These are phyloP conservation scores for Drosophila villosipedis DNA, from an alignment of 2,888 invertebrate species.

Conservation along the genomic window DNA sequence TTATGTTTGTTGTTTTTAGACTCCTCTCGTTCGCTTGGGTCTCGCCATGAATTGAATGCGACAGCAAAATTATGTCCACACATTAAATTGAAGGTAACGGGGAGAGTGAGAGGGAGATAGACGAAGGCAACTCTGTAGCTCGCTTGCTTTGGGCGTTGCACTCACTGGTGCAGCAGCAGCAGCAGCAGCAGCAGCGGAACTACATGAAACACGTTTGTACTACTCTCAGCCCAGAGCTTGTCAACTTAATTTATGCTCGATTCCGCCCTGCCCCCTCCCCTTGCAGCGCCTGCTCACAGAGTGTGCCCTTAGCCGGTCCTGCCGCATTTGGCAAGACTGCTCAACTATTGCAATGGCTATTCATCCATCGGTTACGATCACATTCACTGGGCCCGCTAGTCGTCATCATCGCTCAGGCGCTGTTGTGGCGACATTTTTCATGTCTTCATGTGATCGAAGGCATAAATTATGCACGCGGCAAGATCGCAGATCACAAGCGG, in stretches of 20 bases:
- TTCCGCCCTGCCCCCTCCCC: slow-evolving; percentile 41
- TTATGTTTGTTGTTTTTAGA: slow-evolving; percentile 62
- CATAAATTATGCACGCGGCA: slow-evolving; percentile 74
- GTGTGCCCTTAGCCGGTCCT: slow-evolving; percentile 23
- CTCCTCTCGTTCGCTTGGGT: slow-evolving; percentile 22
- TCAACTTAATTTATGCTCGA: slow-evolving; percentile 81
- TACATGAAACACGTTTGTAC: slow-evolving; percentile 52
- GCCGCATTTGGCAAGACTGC: slow-evolving; percentile 73
- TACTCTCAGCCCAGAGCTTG: slow-evolving; percentile 55
- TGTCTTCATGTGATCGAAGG: slow-evolving; percentile 81
- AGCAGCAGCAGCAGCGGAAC: slow-evolving; percentile 41
- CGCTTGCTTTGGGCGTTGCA: slow-evolving; percentile 31
- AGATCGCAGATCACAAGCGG: slow-evolving; percentile 58
- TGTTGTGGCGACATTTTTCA: slow-evolving; percentile 81
- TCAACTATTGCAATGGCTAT: slow-evolving; percentile 60
- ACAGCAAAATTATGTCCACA: slow-evolving; percentile 82
- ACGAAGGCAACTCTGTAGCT: slow-evolving; percentile 3
- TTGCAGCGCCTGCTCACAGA: neutral
- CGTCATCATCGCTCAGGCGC: slow-evolving; percentile 74
- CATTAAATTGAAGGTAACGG: slow-evolving; percentile 73
- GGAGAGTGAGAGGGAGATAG: slow-evolving; percentile 7
- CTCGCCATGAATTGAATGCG: slow-evolving; percentile 72
- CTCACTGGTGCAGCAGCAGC: neutral
- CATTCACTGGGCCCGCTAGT: slow-evolving; percentile 31
- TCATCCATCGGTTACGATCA: slow-evolving; percentile 43